phyloP scores from a whole-genome alignment of 2,888 invertebrate species.

The Lithophane socia region DNA sequence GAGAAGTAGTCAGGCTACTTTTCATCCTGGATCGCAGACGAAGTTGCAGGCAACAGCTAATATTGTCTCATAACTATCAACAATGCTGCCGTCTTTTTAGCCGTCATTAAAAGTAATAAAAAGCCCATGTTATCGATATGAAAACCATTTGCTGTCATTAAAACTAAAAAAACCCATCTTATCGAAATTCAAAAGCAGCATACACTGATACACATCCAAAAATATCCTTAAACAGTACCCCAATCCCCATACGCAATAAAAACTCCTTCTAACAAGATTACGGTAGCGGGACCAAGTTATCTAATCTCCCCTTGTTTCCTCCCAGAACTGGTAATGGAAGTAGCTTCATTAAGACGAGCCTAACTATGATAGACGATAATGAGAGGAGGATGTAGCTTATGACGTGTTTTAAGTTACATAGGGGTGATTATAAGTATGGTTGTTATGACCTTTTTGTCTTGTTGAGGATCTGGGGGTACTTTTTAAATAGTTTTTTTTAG shows the following conservation, averaged over 20 bases:
- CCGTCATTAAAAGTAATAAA: no score
- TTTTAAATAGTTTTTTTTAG: constrained; percentile 29
- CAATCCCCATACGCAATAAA: constrained; percentile 43
- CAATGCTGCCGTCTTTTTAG: not conserved
- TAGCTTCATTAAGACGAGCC: constrained; percentile 68
- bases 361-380: constrained; percentile 74
- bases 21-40: no score
- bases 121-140: not conserved
- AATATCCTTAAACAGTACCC: constrained; percentile 24
- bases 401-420: constrained; percentile 55
- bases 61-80: not conserved
- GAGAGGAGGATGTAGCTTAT: constrained; percentile 69
- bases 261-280: constrained; percentile 76
- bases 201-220: constrained; percentile 10
- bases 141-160: not conserved
- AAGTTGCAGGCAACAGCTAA: no score
- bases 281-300: constrained; percentile 71
- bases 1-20: no score
- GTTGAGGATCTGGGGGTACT: not conserved
- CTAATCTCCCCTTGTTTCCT: constrained; percentile 84
- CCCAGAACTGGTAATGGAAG: constrained; percentile 73
- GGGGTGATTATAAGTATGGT: constrained; percentile 32
- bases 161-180: not conserved
- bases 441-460: constrained; percentile 24
- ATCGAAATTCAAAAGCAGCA: constrained; percentile 10